These are phyloP conservation scores for Rhynchomys soricoides DNA, from an alignment of 2,113 vertebrate species.

Conservation along the genomic window DNA sequence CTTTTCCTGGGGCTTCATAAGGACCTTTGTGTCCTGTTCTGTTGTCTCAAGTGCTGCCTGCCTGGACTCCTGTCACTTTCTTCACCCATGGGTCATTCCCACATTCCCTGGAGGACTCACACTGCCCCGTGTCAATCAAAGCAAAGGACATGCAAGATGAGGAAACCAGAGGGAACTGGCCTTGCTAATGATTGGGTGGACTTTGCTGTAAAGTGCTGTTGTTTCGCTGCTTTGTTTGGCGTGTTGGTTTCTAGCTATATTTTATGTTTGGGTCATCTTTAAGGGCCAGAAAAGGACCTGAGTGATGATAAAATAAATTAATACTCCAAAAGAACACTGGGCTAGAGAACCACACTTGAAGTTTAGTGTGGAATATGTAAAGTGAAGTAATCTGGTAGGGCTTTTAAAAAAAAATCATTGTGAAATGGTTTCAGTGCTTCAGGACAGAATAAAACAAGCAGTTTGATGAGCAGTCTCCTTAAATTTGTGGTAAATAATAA, in stretches of 20 bases:
- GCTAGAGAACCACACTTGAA: slow-evolving; percentile 16
- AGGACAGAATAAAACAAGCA: slow-evolving; percentile 20
- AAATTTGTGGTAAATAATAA: slow-evolving; percentile 66
- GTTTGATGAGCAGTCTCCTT: slow-evolving; percentile 59
- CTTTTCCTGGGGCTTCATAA: not conserved
- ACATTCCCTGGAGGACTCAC: slow-evolving; percentile 75
- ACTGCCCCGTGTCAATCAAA: slow-evolving; percentile 83
- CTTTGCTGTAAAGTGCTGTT: slow-evolving; percentile 49
- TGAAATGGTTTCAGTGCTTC: slow-evolving; percentile 60
- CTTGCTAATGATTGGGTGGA: slow-evolving; percentile 75
- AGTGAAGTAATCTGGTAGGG: slow-evolving; percentile 9
- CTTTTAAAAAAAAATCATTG: slow-evolving; percentile 34
- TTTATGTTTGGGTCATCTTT: slow-evolving; percentile 72
- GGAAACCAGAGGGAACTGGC: slow-evolving; percentile 68
- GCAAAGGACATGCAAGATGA: slow-evolving; percentile 66
- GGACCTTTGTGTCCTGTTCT: slow-evolving; percentile 50
- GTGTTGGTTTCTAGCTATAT: slow-evolving; percentile 29
- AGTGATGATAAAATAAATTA: slow-evolving; percentile 33
- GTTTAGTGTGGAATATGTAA: not conserved
- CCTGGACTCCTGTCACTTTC: slow-evolving; percentile 76
- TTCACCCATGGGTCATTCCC: slow-evolving; percentile 82
- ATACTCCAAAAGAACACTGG: slow-evolving; percentile 12
- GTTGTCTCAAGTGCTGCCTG: slow-evolving; percentile 83
- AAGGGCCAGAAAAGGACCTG: not conserved
- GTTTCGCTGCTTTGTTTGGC: too few relatives aligned